These are phyloP conservation scores for Lochmaea capreae DNA, from an alignment of 2,888 invertebrate species.

Conservation along the genomic window DNA sequence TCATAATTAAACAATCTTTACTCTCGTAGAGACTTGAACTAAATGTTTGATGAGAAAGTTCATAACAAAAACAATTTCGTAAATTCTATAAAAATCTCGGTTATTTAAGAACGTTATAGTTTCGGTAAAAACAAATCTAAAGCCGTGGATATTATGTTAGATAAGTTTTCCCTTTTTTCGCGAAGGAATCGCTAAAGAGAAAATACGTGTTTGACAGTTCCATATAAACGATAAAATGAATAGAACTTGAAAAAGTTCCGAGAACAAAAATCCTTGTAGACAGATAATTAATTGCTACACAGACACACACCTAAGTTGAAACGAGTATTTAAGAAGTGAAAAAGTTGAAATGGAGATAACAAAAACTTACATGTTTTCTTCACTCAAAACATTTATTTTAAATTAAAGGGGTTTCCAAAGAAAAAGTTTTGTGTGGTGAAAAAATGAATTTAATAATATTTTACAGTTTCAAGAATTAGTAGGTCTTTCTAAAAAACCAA, in stretches of 20 bases:
- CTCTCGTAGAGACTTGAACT: not conserved
- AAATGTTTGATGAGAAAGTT: not conserved
- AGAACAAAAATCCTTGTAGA: conserved; percentile 57
- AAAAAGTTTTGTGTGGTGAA: not conserved
- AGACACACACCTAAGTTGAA: conserved; percentile 49
- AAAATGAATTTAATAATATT: conserved; percentile 5
- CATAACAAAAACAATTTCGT: not conserved
- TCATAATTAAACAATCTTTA: not conserved
- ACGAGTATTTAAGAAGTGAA: conserved; percentile 56
- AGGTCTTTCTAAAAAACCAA: too few relatives aligned
- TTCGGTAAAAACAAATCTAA: conserved; percentile 32
- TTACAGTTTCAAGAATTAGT: too few relatives aligned
- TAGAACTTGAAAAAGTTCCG: conserved; percentile 57
- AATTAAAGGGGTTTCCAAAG: conserved; percentile 33
- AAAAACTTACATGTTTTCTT: conserved; percentile 50
- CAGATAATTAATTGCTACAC: conserved; percentile 59
- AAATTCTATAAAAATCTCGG: not conserved
- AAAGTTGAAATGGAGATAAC: conserved; percentile 53
- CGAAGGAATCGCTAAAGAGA: conserved; percentile 34
- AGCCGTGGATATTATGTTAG: conserved; percentile 41
- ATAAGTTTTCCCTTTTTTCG: conserved; percentile 42
- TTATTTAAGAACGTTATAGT: conserved; percentile 7
- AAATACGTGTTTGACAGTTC: conserved; percentile 55
- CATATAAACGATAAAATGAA: conserved; percentile 58
- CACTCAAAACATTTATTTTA: conserved; percentile 40